A percentile compares a stretch with the other conserved stretches of the same genome.
These are phyloP conservation scores for Carassius auratus DNA, from an alignment of 2,113 vertebrate genomes.

Conservation along the genomic window DNA sequence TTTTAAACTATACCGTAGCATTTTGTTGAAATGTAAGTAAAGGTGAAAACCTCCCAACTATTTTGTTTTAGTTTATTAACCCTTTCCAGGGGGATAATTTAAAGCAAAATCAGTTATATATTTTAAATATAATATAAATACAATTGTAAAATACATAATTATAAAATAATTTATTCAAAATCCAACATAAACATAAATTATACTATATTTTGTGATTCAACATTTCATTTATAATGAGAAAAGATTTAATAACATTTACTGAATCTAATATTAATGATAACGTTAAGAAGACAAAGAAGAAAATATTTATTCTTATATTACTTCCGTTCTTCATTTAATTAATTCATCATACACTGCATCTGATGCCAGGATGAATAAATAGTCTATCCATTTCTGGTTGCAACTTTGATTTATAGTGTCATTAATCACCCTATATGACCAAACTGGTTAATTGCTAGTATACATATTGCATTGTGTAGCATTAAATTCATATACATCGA, in stretches of 20 bases:
- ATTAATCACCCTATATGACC: slow-evolving; percentile 10
- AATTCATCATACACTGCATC: neutral
- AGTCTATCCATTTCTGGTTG: neutral
- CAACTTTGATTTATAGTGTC: neutral
- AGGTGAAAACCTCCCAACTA: too few species aligned
- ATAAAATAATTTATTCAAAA: neutral
- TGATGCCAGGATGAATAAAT: neutral
- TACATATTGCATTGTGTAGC: neutral
- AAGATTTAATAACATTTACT: neutral
- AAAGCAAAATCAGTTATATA: neutral
- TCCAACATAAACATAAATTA: neutral
- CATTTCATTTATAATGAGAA: neutral
- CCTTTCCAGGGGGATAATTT: neutral
- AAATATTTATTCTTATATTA: neutral
- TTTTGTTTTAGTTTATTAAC: neutral
- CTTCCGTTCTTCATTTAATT: neutral
- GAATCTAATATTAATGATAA: neutral
- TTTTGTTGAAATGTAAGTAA: neutral
- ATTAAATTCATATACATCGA: neutral
- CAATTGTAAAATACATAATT: neutral
- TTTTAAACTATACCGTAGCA: neutral
- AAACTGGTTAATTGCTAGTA: slow-evolving; percentile 1
- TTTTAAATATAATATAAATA: neutral
- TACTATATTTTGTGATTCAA: neutral
- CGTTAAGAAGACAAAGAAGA: neutral